These are phyloP conservation scores for Lacanobia oleracea DNA, from an alignment of 2,888 invertebrate species.

Conservation along the genomic window DNA sequence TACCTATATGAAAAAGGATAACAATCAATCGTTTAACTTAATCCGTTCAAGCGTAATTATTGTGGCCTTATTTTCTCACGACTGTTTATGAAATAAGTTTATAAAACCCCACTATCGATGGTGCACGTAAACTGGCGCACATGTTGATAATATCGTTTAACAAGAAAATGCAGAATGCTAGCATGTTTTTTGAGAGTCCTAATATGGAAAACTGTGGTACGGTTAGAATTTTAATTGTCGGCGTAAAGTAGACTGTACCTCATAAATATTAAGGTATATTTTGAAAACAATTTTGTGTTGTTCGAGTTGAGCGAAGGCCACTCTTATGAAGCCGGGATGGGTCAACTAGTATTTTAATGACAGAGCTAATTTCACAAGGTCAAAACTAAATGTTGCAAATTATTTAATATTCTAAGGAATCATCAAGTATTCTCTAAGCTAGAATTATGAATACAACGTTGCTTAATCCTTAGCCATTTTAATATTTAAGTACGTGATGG, in stretches of 20 bases:
- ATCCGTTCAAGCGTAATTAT: not conserved
- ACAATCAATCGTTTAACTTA: constrained; percentile 10
- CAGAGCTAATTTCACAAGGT: constrained; percentile 17
- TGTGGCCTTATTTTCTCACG: constrained; percentile 12
- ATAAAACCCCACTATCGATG: not conserved
- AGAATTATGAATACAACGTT: constrained; percentile 65
- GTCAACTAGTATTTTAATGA: constrained; percentile 15
- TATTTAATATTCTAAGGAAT: constrained; percentile 41
- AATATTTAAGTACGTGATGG: constrained; percentile 76
- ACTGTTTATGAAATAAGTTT: constrained; percentile 14
- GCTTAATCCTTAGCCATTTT: constrained; percentile 66
- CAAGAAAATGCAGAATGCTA: too few relatives aligned
- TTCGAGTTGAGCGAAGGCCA: too few relatives aligned
- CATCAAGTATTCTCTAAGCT: constrained; percentile 51
- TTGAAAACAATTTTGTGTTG: not conserved
- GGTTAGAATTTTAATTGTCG: too few relatives aligned
- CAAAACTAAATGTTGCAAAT: constrained; percentile 38
- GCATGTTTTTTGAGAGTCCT: not conserved
- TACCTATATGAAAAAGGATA: not conserved
- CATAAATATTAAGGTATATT: not conserved
- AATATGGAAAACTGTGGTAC: not conserved
- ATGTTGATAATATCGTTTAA: not conserved
- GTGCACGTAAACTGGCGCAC: too few relatives aligned
- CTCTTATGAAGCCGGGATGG: not conserved
- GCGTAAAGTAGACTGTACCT: not conserved